phyloP scores from a whole-genome alignment of 1,140 invertebrate genomes.

The Aphaenogaster ashmeadi region DNA sequence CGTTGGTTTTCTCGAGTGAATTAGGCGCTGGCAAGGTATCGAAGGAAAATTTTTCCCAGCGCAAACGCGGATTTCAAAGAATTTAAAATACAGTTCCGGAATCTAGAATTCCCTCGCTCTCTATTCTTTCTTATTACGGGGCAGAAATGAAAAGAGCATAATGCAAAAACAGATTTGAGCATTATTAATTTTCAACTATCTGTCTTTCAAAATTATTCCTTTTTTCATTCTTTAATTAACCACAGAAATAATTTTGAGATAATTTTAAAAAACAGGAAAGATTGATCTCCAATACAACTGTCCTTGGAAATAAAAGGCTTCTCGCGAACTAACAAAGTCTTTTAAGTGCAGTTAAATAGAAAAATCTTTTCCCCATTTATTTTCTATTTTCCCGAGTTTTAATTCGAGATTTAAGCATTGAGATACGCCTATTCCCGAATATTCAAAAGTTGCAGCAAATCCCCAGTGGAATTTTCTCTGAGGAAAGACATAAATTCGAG shows the following conservation, averaged over 20 bases:
- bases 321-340: not conserved
- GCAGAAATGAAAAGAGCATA: not conserved
- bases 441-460: not conserved
- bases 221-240: not conserved
- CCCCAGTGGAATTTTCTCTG: not conserved
- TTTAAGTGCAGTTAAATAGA: not conserved
- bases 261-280: not conserved
- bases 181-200: conserved; percentile 15
- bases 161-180: not conserved
- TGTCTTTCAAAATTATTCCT: not conserved
- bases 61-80: conserved; percentile 31
- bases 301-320: not conserved
- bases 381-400: not conserved
- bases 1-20: conserved; percentile 44
- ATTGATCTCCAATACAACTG: not conserved
- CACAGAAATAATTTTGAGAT: conserved; percentile 13
- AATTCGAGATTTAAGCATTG: not conserved
- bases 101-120: not conserved
- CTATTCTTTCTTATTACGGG: not conserved
- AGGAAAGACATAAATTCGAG: not conserved
- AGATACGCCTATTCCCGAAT: not conserved
- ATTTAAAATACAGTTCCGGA: conserved; percentile 5
- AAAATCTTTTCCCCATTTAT: not conserved
- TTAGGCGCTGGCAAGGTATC: conserved; percentile 26
- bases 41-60: conserved; percentile 13